Conservation (phyloP, 2,888 invertebrate genomes). For the Argynnis bischoffii region DNA sequence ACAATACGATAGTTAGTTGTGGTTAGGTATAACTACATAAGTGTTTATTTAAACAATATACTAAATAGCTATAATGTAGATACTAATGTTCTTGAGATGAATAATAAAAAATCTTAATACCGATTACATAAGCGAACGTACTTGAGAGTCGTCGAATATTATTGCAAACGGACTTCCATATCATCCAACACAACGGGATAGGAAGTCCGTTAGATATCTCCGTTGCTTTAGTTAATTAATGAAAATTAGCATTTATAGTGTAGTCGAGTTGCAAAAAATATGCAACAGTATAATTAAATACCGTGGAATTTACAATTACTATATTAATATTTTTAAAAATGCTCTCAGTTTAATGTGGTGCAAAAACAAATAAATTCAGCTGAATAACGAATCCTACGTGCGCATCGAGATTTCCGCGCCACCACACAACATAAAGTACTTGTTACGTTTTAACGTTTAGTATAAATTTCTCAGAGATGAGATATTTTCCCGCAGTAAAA, state of each 20-base stretch:
- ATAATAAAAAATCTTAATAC: neutral
- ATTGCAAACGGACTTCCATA: conserved; percentile 13
- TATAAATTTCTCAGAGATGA: no score
- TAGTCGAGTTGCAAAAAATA: conserved; percentile 12
- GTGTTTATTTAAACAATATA: neutral
- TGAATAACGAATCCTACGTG: no score
- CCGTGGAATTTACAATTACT: neutral
- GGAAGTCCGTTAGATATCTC: conserved; percentile 23
- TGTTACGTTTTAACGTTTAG: no score
- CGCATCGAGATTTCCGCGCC: no score
- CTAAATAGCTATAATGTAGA: neutral
- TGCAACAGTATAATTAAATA: conserved; percentile 14
- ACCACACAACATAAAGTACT: no score
- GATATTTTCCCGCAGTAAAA: no score
- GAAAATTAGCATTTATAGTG: conserved; percentile 19
- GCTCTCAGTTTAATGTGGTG: neutral
- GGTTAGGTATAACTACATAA: no score
- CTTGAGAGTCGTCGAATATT: conserved; percentile 8
- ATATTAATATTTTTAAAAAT: conserved; percentile 1
- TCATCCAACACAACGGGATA: conserved; percentile 19
- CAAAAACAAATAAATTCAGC: neutral
- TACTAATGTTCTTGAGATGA: neutral
- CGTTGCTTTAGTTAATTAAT: conserved; percentile 22
- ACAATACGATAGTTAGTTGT: no score
- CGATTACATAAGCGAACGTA: neutral